A percentile compares a stretch with the other conserved stretches of the same genome.
These are phyloP conservation scores for Fistularia tabacaria DNA, from an alignment of 2,797 vertebrate species.

Conservation along the genomic window DNA sequence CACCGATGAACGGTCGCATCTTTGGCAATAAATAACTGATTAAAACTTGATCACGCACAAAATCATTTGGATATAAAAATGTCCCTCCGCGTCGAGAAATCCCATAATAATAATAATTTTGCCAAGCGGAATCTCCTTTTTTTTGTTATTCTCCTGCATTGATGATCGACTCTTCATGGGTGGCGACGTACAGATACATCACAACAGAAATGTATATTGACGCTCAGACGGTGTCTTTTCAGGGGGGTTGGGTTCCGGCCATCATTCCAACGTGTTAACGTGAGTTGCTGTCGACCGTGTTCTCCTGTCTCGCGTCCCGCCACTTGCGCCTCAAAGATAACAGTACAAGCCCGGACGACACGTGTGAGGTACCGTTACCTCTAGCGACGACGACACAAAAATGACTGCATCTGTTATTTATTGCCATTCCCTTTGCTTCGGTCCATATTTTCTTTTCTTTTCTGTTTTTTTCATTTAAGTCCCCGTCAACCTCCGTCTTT, in stretches of 20 bases:
- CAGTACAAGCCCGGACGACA: slow-evolving; percentile 42
- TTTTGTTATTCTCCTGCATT: slow-evolving; percentile 28
- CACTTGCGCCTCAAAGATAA: slow-evolving; percentile 10
- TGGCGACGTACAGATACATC: slow-evolving; percentile 26
- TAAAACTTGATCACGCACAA: slow-evolving; percentile 46
- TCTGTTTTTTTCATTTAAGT: background rate
- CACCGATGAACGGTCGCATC: slow-evolving; percentile 64
- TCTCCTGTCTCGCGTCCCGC: slow-evolving; percentile 6
- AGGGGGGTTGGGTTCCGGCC: too few relatives aligned
- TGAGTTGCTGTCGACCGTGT: too few relatives aligned
- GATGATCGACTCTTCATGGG: slow-evolving; percentile 49
- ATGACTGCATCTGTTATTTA: slow-evolving; percentile 72
- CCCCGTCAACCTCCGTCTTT: slow-evolving; percentile 12
- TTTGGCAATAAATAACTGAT: slow-evolving; percentile 78
- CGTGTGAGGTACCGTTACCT: slow-evolving; percentile 28
- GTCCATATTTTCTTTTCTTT: slow-evolving; percentile 33
- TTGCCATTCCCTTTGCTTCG: slow-evolving; percentile 77
- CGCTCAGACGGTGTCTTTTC: slow-evolving; percentile 7
- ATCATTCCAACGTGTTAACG: too few relatives aligned
- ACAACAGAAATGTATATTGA: slow-evolving; percentile 29
- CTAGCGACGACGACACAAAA: background rate
- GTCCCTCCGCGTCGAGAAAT: slow-evolving; percentile 34
- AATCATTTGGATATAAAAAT: slow-evolving; percentile 38
- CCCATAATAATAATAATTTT: slow-evolving; percentile 17
- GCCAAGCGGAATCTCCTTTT: slow-evolving; percentile 15